Evolutionary conservation across 2,888 invertebrate genomes (phyloP), one percentile per base, ranked within the genome.

Genomic region (Plebejus argus): DNA sequence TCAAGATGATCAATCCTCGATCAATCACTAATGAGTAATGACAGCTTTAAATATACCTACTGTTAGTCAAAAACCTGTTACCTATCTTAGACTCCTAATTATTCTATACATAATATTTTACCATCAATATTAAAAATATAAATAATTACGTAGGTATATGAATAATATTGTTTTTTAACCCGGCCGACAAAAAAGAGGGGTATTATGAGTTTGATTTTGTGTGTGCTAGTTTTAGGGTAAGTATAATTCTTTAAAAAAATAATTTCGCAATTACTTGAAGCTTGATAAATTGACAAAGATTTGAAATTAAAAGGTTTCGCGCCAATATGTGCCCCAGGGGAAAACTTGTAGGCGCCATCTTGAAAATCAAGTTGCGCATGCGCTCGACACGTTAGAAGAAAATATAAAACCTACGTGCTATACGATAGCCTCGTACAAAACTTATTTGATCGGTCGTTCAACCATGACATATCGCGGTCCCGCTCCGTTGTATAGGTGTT

Each of bases 391-490:
- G 89, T 88, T 90, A 90, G 90, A 89, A 90, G 91, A 91, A 90
- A n/a, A n/a, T n/a, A 90, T 90, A 89, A 92, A 90, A 90, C 90
- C 90, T 83, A 84, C 83, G 90, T 91, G 89, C 90, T 88, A 90
- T 89, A 89, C 90, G 92, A 90, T 89, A 90, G 89, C 88, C 84
- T 87, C 88, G 90, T 89, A 92, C 91, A 90, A 92, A 90, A 92
- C 93, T 93, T 92, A 93, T 93, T 93, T 93, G 93, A 93, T 92
- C 92, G 93, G 93, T 93, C 93, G 92, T 93, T 93, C 93, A 93
- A 93, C 93, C 93, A 91, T 90, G 90, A 89, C 91, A 89, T 83
- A 84, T 82, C 82, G 83, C 82, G 83, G 79, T 89, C 87, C 83
- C 86, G 80, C 81, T 91, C 87, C 80, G 80, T 78, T 86, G 77